Evolutionary conservation across 2,888 invertebrate genomes (phyloP), one percentile per base, ranked within the genome.

Genomic region (Eurois occulta): DNA sequence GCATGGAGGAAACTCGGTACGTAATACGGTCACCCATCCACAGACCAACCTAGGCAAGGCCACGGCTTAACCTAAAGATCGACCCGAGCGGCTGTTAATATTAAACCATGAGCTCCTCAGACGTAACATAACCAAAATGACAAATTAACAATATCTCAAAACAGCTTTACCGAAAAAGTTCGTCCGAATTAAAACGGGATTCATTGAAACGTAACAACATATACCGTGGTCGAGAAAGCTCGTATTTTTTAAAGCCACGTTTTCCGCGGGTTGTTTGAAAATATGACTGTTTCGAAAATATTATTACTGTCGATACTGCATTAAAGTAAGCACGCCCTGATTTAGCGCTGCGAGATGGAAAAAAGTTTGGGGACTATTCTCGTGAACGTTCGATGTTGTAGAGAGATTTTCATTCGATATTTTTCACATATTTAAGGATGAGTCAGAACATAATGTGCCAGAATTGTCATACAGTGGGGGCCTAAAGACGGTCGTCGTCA

Each of bases 231-330:
- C 62, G 74, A 78, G 32, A 38, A 62, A 72, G 48, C 64, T 62
- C 72, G 64, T 41, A 77, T 62, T 73, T 85, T 81, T 74, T 48
- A 67, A 70, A 71, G 24, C 72, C 35, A 81, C 28, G 76, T 84
- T 84, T 86, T 62, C 72, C 8, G 62, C 43, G 38, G 16, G 70
- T 70, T 35, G 71, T 78, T 75, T 65, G 82, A 72, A 89, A 89
- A 84, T 88, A 86, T 88, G 83, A 80, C 81, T 75, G 82, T 82
- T 79, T 85, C 70, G 85, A 82, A 89, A 91, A 92, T 91, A 93
- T 93, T 93, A 94, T 94, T 94, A 92, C 91, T 90, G 91, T 92
- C 94, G 94, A 94, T 94, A 94, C 84, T 75, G 60, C 93, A 93
- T 94, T 93, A 94, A 92, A 89, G 92, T 89, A 86, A 91, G 91